Evolutionary conservation across 2,113 vertebrate genomes (phyloP), one percentile per base, ranked within the genome.

Genomic region (Pygoscelis adeliae): DNA sequence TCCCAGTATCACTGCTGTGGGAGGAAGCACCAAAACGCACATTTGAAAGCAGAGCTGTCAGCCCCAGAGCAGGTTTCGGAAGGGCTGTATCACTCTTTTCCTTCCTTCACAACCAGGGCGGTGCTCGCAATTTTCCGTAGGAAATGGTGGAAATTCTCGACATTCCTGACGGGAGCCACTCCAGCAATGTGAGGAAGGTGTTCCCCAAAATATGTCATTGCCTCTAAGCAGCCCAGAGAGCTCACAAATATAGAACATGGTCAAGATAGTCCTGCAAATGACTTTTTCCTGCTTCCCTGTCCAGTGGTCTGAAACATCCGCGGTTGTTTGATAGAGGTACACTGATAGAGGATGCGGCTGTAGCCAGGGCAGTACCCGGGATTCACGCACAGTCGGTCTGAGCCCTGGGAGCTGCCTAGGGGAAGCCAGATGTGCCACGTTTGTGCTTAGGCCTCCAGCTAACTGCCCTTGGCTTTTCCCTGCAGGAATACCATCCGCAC

Each of bases 401-500:
- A 76, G 73, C 59, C 27, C 46, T 1, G 1, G 50, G 25, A 83
- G 55, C 85, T 83, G 25, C 38, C 67, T 20, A 34, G 26, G 47
- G 53, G 47, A 79, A 65, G 16, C 26, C 21, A 6, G 38, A 23
- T 0, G 0, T 27, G 44, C 70, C 46, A 6, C 1, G 6, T 46
- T 61, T 62, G 59, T 50, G 38, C 63, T 71, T 20, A 70, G 61
- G 10, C 20, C 69, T 92, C 38, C 63, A 34, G n/a, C n/a, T 94
- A 76, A 77, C 20, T 26, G 46, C 38, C 26, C 26, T 66, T n/a
- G 62, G 25, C 50, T 97, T 87, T 88, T 90, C 55, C 38, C 74
- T 78, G 47, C 58, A 99, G 98, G 88, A 46, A 90, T 97, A 50
- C 98, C 98, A 5, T 97, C 71, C 0, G 95, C 98, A 6, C 98